phyloP scores from a whole-genome alignment of 2,797 vertebrate genomes.

The Pagetopsis macropterus region DNA sequence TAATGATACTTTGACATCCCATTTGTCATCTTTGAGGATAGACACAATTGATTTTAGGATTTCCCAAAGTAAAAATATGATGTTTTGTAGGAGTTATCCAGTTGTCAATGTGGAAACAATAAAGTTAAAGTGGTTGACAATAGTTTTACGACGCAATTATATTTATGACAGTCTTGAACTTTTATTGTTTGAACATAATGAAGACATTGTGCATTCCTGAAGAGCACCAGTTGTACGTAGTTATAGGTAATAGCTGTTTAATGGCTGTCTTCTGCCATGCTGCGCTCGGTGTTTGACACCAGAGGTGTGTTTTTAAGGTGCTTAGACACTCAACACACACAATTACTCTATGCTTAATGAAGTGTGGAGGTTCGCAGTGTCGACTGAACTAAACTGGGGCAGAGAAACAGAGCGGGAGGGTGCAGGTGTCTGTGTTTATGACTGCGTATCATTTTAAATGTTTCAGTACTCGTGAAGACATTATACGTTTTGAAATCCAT shows the following conservation, averaged over 20 bases:
- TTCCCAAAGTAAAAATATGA: neutral
- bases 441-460: conserved; percentile 17
- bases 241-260: conserved; percentile 66
- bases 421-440: conserved; percentile 26
- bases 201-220: conserved; percentile 45
- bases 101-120: conserved; percentile 7
- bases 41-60: conserved; percentile 1
- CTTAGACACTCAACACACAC: conserved; percentile 56
- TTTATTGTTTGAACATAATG: conserved; percentile 45
- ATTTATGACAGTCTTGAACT: conserved; percentile 4
- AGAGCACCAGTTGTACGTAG: conserved; percentile 38
- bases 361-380: conserved; percentile 55
- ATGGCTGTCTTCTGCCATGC: conserved; percentile 61
- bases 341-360: conserved; percentile 67
- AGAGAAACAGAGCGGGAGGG: conserved; percentile 33
- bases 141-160: neutral
- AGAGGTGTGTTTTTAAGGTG: conserved; percentile 66
- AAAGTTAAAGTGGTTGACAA: conserved; percentile 3
- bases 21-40: conserved; percentile 10
- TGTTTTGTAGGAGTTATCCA: neutral
- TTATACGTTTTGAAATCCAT: neutral
- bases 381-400: conserved; percentile 59
- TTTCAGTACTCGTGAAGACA: neutral
- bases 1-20: neutral
- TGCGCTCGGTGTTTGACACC: conserved; percentile 58